phyloP scores from a whole-genome alignment of 2,797 vertebrate species.

The Melanotaenia parkinsoni region DNA sequence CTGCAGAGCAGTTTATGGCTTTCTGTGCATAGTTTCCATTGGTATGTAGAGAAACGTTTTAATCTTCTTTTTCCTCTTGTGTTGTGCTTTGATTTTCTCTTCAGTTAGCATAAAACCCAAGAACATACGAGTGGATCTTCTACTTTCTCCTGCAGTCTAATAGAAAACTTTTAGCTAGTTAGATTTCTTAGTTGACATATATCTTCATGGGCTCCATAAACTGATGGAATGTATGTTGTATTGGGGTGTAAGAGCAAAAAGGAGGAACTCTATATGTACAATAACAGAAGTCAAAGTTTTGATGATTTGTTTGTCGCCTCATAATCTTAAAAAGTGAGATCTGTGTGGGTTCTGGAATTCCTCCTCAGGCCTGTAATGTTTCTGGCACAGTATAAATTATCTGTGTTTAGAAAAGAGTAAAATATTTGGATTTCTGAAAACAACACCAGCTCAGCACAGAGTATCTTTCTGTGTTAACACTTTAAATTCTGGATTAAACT shows the following conservation, averaged over 20 bases:
- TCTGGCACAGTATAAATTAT: neutral
- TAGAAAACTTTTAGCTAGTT: neutral
- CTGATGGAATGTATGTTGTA: neutral
- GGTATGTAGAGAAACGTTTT: neutral
- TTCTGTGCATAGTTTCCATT: conserved; percentile 4
- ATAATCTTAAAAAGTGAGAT: conserved; percentile 3
- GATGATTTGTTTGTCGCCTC: neutral
- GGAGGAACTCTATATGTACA: neutral
- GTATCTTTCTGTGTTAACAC: conserved; percentile 22
- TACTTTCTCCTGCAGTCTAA: neutral
- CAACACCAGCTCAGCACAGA: conserved; percentile 9
- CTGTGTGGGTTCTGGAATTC: conserved; percentile 6
- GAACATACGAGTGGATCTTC: neutral
- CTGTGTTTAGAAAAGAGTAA: conserved; percentile 53
- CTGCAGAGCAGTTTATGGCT: neutral
- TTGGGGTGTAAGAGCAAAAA: neutral
- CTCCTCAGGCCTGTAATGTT: conserved; percentile 6
- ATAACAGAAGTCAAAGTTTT: neutral
- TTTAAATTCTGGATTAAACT: neutral
- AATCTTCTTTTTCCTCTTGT: neutral
- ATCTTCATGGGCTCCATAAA: neutral
- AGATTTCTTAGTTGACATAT: neutral
- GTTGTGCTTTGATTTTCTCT: neutral
- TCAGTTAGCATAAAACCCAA: neutral
- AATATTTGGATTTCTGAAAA: conserved; percentile 65